A percentile compares a stretch with the other conserved stretches of the same genome.
phyloP scores from a whole-genome alignment of 2,797 vertebrate genomes.

The Neosalanx taihuensis region DNA sequence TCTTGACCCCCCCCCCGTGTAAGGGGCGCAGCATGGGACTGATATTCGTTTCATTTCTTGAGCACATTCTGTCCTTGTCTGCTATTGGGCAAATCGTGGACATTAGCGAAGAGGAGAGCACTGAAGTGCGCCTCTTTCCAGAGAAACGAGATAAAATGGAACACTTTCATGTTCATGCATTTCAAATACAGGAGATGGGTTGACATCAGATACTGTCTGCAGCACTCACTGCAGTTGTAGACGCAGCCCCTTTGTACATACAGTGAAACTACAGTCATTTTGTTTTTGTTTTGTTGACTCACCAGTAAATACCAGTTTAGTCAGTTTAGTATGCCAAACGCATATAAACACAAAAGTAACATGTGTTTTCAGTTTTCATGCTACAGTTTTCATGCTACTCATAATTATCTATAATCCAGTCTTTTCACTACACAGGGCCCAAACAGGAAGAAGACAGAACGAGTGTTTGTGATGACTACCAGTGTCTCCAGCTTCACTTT shows the following conservation, averaged over 20 bases:
- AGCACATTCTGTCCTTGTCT: background rate
- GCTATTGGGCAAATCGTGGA: background rate
- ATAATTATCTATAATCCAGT: slow-evolving; percentile 21
- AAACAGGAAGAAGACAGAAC: no score
- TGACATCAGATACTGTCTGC: no score
- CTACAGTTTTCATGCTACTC: slow-evolving; percentile 26
- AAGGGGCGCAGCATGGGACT: no score
- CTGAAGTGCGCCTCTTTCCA: background rate
- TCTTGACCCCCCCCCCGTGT: no score
- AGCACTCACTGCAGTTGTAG: no score
- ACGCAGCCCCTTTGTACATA: no score
- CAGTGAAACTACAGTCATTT: no score
- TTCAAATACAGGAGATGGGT: background rate
- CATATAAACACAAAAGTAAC: no score
- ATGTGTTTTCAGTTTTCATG: slow-evolving; percentile 7
- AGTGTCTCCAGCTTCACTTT: slow-evolving; percentile 22
- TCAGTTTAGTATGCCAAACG: no score
- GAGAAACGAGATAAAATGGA: background rate
- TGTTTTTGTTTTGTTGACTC: no score
- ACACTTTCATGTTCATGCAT: background rate
- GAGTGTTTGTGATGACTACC: background rate
- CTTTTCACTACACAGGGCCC: background rate
- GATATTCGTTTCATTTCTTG: background rate
- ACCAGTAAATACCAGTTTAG: no score
- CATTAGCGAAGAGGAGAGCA: background rate